Base-by-base conservation (phyloP, 2,113 vertebrate species). In the Prietella phreatophila region DNA sequence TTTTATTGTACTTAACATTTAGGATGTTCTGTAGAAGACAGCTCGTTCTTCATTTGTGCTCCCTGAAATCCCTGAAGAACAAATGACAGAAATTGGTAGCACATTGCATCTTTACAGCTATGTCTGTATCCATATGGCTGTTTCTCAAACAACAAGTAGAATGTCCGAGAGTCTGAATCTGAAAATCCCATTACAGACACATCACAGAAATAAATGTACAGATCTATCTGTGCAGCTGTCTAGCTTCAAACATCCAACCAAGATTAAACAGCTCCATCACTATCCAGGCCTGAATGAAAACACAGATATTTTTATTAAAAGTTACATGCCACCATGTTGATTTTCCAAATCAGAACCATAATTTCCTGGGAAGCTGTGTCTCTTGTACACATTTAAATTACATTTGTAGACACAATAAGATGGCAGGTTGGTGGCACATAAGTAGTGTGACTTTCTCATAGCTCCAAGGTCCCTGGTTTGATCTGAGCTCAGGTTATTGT, bases 301-400 rank as follows among this genome's bases (percentile, higher is more conserved):
- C 33, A 80, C 47, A 11, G 67, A 20, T 25, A 11, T 65, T 36
- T 71, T 36, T 69, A 58, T 58, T n/a, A 25, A 47, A 78, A 39
- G 19, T 5, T 65, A 80, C 27, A 60, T 20, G 33, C 20, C 33
- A 42, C 19, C n/a, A 17, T 11, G 8, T 85, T 87, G 30, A 90
- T 76, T 78, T 81, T 69, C 22, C 42, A 14, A 39, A 75, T 84
- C 19, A 33, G 67, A 83, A 87, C 36, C 19, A 33, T 53, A 60
- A 39, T 60, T 85, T 81, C 39, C 36, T 61, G 33, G 33, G 63
- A 90, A 83, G 55, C 84, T 84, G 73, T 86, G 81, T 80, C 84
- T 82, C 86, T 61, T 88, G 89, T 86, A 88, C 83, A 86, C 88
- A 80, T 87, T 58, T 85, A 84, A 67, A 82, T 69, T 39, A 13